Conservation (phyloP, 2,888 invertebrate genomes). For the Salticus scenicus region DNA sequence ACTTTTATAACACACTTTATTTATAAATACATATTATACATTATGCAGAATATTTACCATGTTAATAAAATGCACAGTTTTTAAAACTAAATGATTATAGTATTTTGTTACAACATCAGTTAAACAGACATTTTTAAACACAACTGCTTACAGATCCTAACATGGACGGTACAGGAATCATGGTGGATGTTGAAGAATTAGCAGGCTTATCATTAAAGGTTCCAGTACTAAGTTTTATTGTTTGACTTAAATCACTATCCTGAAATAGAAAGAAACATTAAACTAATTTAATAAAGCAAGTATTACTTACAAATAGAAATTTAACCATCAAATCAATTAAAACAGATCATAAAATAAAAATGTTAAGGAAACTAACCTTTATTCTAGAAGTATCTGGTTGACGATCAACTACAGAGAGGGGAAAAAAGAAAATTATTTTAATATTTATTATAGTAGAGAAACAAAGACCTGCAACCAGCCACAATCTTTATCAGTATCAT, state of each 20-base stretch:
- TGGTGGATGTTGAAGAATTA: constrained; percentile 7
- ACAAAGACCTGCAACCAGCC: not conserved
- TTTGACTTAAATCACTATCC: constrained; percentile 70
- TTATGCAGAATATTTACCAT: too few relatives aligned
- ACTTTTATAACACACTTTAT: too few relatives aligned
- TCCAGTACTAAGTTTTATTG: constrained; percentile 60
- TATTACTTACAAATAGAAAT: not conserved
- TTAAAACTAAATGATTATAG: too few relatives aligned
- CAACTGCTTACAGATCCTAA: constrained; percentile 45
- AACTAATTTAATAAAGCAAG: not conserved
- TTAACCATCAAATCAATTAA: too few relatives aligned
- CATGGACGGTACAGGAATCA: constrained; percentile 55
- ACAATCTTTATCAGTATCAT: not conserved
- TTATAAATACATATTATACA: too few relatives aligned
- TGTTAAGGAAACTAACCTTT: constrained; percentile 62
- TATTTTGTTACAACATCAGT: too few relatives aligned
- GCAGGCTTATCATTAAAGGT: constrained; percentile 42
- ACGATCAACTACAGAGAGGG: constrained; percentile 70
- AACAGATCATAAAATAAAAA: not conserved
- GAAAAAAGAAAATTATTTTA: not conserved
- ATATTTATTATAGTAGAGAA: not conserved
- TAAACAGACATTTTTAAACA: too few relatives aligned
- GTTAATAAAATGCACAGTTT: too few relatives aligned
- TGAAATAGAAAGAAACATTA: constrained; percentile 13
- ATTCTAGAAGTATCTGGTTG: constrained; percentile 72